A percentile compares a stretch with the other conserved stretches of the same genome.
These are phyloP conservation scores for Phrynosoma blainvillii DNA, from an alignment of 2,113 vertebrate species.

Conservation along the genomic window DNA sequence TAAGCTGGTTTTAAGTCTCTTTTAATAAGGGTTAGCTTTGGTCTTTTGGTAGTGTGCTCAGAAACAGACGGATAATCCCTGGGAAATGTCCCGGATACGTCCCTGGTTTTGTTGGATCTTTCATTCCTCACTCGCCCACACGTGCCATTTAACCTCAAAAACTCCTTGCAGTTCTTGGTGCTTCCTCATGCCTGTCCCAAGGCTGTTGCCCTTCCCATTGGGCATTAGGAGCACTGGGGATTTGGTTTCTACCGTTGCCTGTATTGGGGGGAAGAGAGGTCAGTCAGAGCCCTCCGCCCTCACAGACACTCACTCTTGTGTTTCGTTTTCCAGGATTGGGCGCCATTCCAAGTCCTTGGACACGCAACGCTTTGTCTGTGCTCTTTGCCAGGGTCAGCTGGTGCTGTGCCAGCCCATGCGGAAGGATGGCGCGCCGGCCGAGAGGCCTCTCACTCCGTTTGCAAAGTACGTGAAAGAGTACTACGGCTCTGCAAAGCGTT, in stretches of 20 bases:
- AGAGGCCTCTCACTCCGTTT: slow-evolving; percentile 62
- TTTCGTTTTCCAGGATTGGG: slow-evolving; percentile 76
- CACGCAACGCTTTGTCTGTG: slow-evolving; percentile 76
- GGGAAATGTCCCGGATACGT: no score
- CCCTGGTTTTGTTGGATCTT: no score
- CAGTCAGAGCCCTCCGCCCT: background rate
- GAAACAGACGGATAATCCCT: no score
- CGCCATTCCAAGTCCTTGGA: slow-evolving; percentile 85
- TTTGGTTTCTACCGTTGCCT: background rate
- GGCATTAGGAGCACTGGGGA: no score
- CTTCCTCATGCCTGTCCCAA: background rate
- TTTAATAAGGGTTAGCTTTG: no score
- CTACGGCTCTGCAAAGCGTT: slow-evolving; percentile 73
- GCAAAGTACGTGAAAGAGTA: slow-evolving; percentile 85
- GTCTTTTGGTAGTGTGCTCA: no score
- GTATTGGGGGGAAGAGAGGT: no score
- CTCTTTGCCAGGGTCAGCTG: slow-evolving; percentile 76
- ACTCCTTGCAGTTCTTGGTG: no score
- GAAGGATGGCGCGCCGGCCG: slow-evolving; percentile 65
- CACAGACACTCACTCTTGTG: background rate
- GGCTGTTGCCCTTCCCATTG: no score
- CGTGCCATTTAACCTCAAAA: no score
- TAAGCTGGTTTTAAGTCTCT: no score
- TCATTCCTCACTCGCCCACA: no score
- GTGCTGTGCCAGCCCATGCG: slow-evolving; percentile 66